Conservation (phyloP, 2,113 vertebrate species). For the Notothenia rossii region DNA sequence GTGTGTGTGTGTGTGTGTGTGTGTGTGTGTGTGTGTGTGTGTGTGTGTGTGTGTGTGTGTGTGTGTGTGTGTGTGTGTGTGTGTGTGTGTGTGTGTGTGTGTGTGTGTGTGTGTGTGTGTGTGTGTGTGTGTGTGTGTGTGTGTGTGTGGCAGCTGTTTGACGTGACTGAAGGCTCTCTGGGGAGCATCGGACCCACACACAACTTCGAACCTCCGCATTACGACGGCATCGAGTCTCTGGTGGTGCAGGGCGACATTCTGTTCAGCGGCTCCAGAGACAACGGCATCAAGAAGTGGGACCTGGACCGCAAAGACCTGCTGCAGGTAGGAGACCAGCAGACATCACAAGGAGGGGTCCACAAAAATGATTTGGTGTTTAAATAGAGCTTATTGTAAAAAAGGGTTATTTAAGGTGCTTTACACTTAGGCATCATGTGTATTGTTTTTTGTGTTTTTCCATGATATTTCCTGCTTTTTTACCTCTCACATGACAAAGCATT, state of each 20-base stretch:
- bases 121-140: too few relatives aligned
- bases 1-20: too few relatives aligned
- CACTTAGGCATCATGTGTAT: too few relatives aligned
- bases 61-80: too few relatives aligned
- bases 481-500: too few relatives aligned
- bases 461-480: too few relatives aligned
- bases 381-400: not conserved
- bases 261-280: slow-evolving; percentile 97
- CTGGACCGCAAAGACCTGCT: slow-evolving; percentile 93
- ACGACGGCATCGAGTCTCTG: slow-evolving; percentile 97
- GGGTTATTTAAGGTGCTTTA: not conserved
- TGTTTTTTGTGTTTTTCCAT: too few relatives aligned
- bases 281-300: slow-evolving; percentile 99
- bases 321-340: slow-evolving; percentile 82
- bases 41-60: too few relatives aligned
- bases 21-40: too few relatives aligned
- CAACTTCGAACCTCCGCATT: slow-evolving; percentile 98
- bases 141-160: slow-evolving; percentile 89
- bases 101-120: too few relatives aligned
- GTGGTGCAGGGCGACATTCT: slow-evolving; percentile 92
- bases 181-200: slow-evolving; percentile 93
- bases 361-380: not conserved
- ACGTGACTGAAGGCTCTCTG: slow-evolving; percentile 93
- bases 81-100: too few relatives aligned
- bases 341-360: too few relatives aligned